Conservation (phyloP, 2,113 vertebrate genomes). For the Riparia riparia region DNA sequence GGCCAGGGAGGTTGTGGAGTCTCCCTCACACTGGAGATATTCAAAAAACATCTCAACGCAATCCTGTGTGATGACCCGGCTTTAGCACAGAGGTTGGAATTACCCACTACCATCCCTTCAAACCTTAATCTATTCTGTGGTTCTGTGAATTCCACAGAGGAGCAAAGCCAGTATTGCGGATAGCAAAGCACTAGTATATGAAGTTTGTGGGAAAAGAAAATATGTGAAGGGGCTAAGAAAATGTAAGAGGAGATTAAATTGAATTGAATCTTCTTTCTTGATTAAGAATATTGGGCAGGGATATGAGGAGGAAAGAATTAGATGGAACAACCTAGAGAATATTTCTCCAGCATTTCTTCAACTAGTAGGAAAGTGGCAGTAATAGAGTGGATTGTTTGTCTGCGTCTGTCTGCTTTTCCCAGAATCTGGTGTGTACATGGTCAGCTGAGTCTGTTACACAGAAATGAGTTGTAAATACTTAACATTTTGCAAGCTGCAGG, state of each 20-base stretch:
- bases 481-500: neutral
- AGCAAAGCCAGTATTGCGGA: neutral
- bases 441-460: neutral
- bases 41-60: fast-evolving
- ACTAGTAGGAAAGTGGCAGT: fast-evolving
- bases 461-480: neutral
- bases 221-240: neutral
- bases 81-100: neutral
- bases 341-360: neutral
- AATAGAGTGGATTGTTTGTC: fast-evolving
- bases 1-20: neutral
- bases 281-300: neutral
- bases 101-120: neutral
- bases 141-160: neutral
- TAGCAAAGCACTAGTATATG: neutral
- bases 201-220: neutral
- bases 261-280: neutral
- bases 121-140: neutral
- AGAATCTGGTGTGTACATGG: neutral
- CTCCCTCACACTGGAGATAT: neutral
- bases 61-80: neutral
- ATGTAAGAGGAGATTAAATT: neutral
- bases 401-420: neutral
- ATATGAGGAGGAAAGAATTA: neutral
- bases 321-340: neutral